Evolutionary conservation across 2,888 invertebrate species (phyloP).

Genomic region (Mechanitis mazaeus): DNA sequence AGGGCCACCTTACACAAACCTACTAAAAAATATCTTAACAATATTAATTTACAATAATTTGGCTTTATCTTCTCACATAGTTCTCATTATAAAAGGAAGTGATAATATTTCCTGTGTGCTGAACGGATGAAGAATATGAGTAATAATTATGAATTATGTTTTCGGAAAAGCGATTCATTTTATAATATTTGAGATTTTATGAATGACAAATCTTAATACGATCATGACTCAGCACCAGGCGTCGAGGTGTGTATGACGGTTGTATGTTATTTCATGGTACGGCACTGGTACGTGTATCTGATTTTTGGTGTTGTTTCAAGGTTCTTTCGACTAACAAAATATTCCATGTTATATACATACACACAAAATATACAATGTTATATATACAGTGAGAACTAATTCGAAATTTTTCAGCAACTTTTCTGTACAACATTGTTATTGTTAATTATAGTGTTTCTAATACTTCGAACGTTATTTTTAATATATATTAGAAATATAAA

Average conservation of each 20-base stretch:
- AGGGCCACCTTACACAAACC: slow-evolving; percentile 53
- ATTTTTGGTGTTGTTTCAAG: slow-evolving; percentile 43
- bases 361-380: no score
- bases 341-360: not conserved
- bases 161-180: slow-evolving; percentile 38
- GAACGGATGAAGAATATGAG: slow-evolving; percentile 20
- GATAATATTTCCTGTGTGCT: slow-evolving; percentile 25
- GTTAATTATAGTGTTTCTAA: not conserved
- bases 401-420: slow-evolving; percentile 1
- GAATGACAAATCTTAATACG: slow-evolving; percentile 61
- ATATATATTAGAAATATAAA: no score
- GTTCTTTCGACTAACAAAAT: slow-evolving; percentile 26
- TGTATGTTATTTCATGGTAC: slow-evolving; percentile 43
- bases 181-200: slow-evolving; percentile 49
- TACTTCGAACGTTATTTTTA: no score
- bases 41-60: slow-evolving; percentile 1
- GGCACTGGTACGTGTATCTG: slow-evolving; percentile 38
- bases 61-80: not conserved
- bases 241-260: slow-evolving; percentile 51
- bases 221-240: slow-evolving; percentile 54
- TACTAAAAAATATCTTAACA: slow-evolving; percentile 41
- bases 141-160: slow-evolving; percentile 14
- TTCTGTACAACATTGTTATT: not conserved
- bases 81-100: slow-evolving; percentile 39
- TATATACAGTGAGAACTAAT: not conserved